Evolutionary conservation across 1,140 invertebrate genomes (phyloP).

Genomic region (Drosophila bocki): DNA sequence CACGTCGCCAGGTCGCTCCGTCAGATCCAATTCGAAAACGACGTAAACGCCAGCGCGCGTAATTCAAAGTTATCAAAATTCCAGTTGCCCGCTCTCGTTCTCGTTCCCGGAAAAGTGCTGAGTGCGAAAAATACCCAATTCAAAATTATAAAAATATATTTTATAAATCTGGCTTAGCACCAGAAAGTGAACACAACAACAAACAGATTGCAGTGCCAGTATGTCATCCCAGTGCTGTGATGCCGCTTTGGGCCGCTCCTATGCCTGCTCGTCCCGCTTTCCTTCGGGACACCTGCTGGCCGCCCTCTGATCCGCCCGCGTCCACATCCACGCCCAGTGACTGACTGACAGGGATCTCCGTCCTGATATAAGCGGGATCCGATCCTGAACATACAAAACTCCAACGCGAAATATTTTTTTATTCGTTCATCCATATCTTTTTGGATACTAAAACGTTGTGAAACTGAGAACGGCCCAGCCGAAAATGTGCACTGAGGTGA

Average conservation of each 20-base stretch:
- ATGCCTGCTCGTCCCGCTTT: conserved; percentile 37
- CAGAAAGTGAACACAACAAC: conserved; percentile 27
- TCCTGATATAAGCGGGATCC: conserved; percentile 22
- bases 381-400: conserved; percentile 36
- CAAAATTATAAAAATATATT: conserved; percentile 8
- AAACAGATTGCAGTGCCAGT: conserved; percentile 29
- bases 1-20: conserved; percentile 71
- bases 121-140: conserved; percentile 27
- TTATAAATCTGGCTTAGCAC: conserved; percentile 6
- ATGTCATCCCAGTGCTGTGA: conserved; percentile 69
- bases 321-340: conserved; percentile 25
- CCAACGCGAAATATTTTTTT: conserved; percentile 37
- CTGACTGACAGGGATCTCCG: conserved; percentile 35
- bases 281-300: conserved; percentile 53
- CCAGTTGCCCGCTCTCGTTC: conserved; percentile 11
- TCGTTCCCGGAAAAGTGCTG: conserved; percentile 43
- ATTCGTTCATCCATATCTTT: conserved; percentile 29
- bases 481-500: conserved; percentile 82
- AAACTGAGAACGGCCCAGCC: conserved; percentile 70
- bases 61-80: conserved; percentile 72
- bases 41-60: conserved; percentile 79
- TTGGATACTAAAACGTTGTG: conserved; percentile 73
- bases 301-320: conserved; percentile 55
- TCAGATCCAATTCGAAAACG: conserved; percentile 67
- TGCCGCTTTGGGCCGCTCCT: conserved; percentile 57